These are phyloP conservation scores for Hydropsyche betteni DNA, from an alignment of 2,888 invertebrate genomes.

Conservation along the genomic window DNA sequence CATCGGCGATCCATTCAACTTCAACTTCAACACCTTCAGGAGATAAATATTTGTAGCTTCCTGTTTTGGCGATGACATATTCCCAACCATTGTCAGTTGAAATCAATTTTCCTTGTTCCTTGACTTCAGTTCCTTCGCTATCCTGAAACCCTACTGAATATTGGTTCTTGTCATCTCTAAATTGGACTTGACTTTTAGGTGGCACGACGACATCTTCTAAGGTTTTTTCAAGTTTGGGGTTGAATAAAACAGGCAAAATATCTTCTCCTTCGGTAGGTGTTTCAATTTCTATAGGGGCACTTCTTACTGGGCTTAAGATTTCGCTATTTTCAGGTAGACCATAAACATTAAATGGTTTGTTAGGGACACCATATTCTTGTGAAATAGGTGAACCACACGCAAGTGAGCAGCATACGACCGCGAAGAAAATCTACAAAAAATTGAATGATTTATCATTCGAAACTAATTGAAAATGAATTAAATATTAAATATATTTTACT, in stretches of 20 bases:
- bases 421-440: constrained; percentile 22
- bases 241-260: constrained; percentile 3
- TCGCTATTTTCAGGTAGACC: constrained; percentile 22
- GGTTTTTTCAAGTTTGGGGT: background rate
- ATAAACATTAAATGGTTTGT: constrained; percentile 38
- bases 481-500: background rate
- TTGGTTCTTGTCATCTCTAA: constrained; percentile 45
- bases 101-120: constrained; percentile 54
- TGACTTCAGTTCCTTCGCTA: constrained; percentile 53
- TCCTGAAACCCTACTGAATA: constrained; percentile 51
- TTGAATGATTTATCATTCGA: background rate
- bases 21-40: constrained; percentile 54
- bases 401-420: background rate
- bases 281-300: background rate
- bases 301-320: background rate
- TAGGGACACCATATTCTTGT: constrained; percentile 35
- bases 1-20: constrained; percentile 55
- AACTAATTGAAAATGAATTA: no score
- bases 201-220: constrained; percentile 14
- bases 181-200: constrained; percentile 28
- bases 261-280: background rate
- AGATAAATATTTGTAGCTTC: constrained; percentile 55
- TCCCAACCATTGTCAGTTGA: constrained; percentile 55
- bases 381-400: constrained; percentile 2
- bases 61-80: constrained; percentile 55